Conservation (phyloP, 2,888 invertebrate species). For the Rhyacophila evoluta region DNA sequence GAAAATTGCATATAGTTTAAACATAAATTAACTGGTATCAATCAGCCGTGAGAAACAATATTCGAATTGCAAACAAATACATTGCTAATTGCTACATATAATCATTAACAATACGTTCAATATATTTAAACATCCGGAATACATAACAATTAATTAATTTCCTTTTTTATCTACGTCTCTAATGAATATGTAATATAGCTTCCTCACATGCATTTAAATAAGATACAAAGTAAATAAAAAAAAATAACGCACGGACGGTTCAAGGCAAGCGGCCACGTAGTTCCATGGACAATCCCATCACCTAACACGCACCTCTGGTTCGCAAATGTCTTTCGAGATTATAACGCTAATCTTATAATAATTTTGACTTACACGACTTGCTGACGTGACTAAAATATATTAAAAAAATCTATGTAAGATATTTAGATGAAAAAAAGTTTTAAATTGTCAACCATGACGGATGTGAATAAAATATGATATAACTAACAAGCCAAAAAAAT, state of each 20-base stretch:
- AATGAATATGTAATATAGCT: background rate
- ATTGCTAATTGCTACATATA: too few relatives aligned
- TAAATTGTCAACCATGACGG: too few relatives aligned
- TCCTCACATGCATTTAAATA: background rate
- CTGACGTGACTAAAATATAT: background rate
- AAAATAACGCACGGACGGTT: background rate
- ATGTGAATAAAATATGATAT: too few relatives aligned
- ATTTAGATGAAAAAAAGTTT: too few relatives aligned
- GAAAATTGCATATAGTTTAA: too few relatives aligned
- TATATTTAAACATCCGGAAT: background rate
- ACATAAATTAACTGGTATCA: too few relatives aligned
- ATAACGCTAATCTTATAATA: background rate
- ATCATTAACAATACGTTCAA: too few relatives aligned
- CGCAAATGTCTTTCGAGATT: background rate
- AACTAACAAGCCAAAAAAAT: too few relatives aligned
- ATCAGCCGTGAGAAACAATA: too few relatives aligned
- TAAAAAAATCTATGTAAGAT: background rate
- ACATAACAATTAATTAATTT: background rate
- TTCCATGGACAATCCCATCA: background rate
- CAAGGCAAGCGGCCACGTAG: background rate
- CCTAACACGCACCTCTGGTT: background rate
- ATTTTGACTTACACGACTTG: background rate
- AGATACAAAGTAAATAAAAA: background rate
- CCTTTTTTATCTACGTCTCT: too few relatives aligned
- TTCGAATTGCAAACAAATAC: too few relatives aligned